Base-by-base conservation (phyloP, 2,797 vertebrate species). In the Arnoldichthys spilopterus region DNA sequence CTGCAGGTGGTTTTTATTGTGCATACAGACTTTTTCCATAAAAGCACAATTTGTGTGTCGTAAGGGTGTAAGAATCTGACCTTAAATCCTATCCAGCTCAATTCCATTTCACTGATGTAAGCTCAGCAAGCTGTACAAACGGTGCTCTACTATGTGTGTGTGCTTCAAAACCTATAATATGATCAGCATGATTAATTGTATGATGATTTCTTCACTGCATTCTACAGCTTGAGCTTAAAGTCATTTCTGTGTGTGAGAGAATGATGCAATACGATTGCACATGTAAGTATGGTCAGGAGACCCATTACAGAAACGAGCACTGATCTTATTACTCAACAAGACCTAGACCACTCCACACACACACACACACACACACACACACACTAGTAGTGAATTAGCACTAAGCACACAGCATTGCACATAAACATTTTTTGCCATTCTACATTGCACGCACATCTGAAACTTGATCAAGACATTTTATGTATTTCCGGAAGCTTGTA, bases 241-340 rank as follows among this genome's bases (percentile, higher is more conserved):
- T 6, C 1, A 26, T 13, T 24, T 24, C 9, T 56, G 53, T 22
- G 54, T 26, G 54, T 56, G 47, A 18, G 47, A 2, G 9, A 8
- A 56, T 56, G 63, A 69, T 79, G 43, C 51, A 53, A 20, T 43
- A 26, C 53, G 58, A 11, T 32, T 62, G 54, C 24, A 15, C 72
- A 26, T 61, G n/a, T 64, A 59, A 28, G 26, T 9, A 30, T 13
- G 4, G 5, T 30, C 56, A 59, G 56, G 24, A 59, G 56, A 59
- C 56, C 24, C 30, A 20, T 51, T 78, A 71, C 47, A 61, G 54
- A 61, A 68, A 34, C 20, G 20, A 59, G 58, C 56, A 56, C 49
- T 82, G 58, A 74, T 74, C 59, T 18, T 54, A 75, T 84, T 77
- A 76, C 45, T 47, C 34, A 53, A 69, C 56, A 71, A 75, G 54